A percentile compares a stretch with the other conserved stretches of the same genome.
Conservation (phyloP, 2,113 vertebrate genomes). For the Dendrocopos noguchii region DNA sequence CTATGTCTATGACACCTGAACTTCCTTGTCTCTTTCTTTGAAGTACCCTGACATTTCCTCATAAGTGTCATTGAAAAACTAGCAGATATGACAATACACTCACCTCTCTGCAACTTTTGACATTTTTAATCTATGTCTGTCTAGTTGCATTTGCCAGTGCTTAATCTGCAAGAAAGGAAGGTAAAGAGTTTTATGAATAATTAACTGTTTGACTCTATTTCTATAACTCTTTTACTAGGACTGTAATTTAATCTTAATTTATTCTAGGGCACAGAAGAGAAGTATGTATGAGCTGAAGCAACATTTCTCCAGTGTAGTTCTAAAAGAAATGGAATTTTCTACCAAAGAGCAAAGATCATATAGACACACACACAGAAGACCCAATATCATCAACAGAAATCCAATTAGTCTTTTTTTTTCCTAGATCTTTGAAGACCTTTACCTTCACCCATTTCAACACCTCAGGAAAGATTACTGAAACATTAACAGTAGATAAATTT, state of each 20-base stretch:
- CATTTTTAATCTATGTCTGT: conserved; percentile 99
- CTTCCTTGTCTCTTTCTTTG: not conserved
- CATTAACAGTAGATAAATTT: not conserved
- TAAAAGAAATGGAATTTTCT: conserved; percentile 23
- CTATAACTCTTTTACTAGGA: conserved; percentile 9
- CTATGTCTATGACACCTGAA: not conserved
- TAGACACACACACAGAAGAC: not conserved
- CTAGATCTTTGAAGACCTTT: not conserved
- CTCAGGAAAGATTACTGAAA: not conserved
- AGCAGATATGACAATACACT: conserved; percentile 49
- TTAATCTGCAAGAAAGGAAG: conserved; percentile 88
- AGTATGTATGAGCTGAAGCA: not conserved
- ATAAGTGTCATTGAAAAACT: not conserved
- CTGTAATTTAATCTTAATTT: conserved; percentile 29
- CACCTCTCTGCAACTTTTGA: conserved; percentile 99
- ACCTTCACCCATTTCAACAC: not conserved
- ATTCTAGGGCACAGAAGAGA: not conserved
- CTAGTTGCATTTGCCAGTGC: conserved; percentile 97
- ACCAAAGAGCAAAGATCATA: not conserved
- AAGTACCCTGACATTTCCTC: not conserved
- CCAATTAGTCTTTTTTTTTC: not conserved
- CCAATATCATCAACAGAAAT: conserved; percentile 1
- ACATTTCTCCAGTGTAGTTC: not conserved
- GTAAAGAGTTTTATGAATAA: conserved; percentile 7
- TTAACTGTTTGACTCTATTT: not conserved